phyloP scores from a whole-genome alignment of 2,888 invertebrate genomes.

The Eupithecia pulchellata region DNA sequence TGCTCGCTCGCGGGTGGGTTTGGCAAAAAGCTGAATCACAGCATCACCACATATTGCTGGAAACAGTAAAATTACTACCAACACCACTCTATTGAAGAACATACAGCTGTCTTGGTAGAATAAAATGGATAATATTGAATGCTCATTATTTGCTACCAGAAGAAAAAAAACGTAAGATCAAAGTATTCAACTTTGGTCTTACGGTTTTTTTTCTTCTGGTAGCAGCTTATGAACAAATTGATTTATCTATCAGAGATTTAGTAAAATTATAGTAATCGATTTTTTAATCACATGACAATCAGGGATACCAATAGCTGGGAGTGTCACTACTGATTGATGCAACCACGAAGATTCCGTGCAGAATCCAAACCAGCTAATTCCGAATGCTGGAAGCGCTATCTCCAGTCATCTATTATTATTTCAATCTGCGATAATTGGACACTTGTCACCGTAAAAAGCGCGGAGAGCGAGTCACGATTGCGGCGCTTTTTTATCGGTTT shows the following conservation, averaged over 20 bases:
- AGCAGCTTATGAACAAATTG: neutral
- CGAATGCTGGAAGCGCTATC: conserved; percentile 68
- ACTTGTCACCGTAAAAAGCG: conserved; percentile 75
- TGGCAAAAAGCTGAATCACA: conserved; percentile 60
- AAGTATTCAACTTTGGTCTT: too few relatives aligned
- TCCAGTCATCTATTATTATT: conserved; percentile 74
- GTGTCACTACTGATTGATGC: conserved; percentile 1
- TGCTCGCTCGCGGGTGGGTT: conserved; percentile 77
- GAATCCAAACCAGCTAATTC: conserved; percentile 55
- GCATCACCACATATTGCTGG: neutral
- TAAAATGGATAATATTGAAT: neutral
- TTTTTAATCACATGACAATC: neutral
- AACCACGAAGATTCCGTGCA: conserved; percentile 36
- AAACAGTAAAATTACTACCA: neutral
- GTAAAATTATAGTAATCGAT: too few relatives aligned
- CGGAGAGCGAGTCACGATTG: conserved; percentile 61
- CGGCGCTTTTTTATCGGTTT: conserved; percentile 66
- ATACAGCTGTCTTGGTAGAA: neutral
- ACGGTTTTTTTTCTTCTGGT: too few relatives aligned
- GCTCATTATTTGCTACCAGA: neutral
- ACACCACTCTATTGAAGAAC: neutral
- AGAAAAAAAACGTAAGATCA: neutral
- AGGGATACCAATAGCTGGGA: neutral
- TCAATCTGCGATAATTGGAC: conserved; percentile 81
- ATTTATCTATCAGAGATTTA: neutral